phyloP scores from a whole-genome alignment of 2,888 invertebrate species.

The Teinopalpus imperialis region DNA sequence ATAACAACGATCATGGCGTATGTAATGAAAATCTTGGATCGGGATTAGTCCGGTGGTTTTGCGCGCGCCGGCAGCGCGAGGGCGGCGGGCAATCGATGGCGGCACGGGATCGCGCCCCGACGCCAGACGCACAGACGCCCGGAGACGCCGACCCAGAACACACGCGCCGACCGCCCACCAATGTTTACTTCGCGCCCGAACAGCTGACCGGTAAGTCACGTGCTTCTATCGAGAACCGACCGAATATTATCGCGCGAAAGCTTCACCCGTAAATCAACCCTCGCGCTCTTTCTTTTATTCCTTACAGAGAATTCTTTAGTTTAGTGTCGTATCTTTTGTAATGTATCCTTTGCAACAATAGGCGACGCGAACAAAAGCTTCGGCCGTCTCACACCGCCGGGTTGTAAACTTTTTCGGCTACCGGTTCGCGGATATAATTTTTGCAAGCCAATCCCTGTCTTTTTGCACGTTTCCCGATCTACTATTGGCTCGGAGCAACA shows the following conservation, averaged over 20 bases:
- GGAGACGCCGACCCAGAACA: conserved; percentile 75
- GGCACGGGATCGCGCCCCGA: conserved; percentile 79
- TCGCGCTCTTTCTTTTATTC: conserved; percentile 63
- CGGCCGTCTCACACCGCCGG: conserved; percentile 50
- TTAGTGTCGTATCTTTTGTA: conserved; percentile 72
- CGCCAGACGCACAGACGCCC: conserved; percentile 81
- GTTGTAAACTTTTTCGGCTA: conserved; percentile 55
- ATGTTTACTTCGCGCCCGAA: conserved; percentile 76
- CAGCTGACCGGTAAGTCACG: conserved; percentile 82
- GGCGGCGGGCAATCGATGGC: conserved; percentile 58
- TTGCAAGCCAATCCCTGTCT: conserved; percentile 74
- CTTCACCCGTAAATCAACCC: conserved; percentile 70
- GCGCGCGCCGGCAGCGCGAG: conserved; percentile 70
- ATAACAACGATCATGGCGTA: conserved; percentile 79
- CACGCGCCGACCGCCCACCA: conserved; percentile 71
- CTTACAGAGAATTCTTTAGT: conserved; percentile 67
- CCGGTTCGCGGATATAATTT: conserved; percentile 74
- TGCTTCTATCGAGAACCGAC: conserved; percentile 38
- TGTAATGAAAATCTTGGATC: conserved; percentile 79
- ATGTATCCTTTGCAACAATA: conserved; percentile 74
- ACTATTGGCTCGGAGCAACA: conserved; percentile 66
- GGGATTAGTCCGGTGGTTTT: conserved; percentile 61
- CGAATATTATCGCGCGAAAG: conserved; percentile 21
- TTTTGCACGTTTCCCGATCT: conserved; percentile 47
- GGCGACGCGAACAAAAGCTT: conserved; percentile 63